Evolutionary conservation across 2,888 invertebrate genomes (phyloP).

Genomic region (Dolomedes plantarius): DNA sequence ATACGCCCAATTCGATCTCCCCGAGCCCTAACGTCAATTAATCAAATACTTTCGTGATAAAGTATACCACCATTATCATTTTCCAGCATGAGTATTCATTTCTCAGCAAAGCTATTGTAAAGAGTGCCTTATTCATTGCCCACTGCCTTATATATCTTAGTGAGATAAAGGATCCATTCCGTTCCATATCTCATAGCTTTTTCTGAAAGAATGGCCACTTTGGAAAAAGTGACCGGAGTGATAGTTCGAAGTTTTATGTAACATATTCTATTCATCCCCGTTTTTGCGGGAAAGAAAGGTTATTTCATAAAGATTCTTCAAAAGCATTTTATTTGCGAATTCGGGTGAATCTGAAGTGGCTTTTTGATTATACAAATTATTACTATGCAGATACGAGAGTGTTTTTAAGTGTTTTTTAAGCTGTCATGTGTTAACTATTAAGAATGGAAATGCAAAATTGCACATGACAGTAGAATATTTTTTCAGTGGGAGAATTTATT

Average conservation of each 20-base stretch:
- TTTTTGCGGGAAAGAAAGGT: background rate
- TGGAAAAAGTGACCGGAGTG: background rate
- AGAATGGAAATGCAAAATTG: too few relatives aligned
- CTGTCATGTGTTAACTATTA: too few relatives aligned
- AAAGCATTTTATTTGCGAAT: too few relatives aligned
- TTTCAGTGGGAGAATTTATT: too few relatives aligned
- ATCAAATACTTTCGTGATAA: background rate
- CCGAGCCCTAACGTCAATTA: background rate
- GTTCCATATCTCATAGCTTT: background rate
- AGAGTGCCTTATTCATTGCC: background rate
- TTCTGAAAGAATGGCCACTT: background rate
- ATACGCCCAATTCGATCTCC: background rate
- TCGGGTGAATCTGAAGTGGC: too few relatives aligned
- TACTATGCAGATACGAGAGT: too few relatives aligned
- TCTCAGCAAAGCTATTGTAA: background rate
- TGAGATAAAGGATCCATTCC: too few relatives aligned
- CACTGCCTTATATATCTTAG: background rate
- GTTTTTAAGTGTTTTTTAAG: too few relatives aligned
- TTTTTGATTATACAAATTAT: too few relatives aligned
- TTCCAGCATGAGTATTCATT: background rate
- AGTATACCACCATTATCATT: background rate
- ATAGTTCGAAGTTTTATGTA: too few relatives aligned
- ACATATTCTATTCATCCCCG: background rate
- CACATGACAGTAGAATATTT: too few relatives aligned
- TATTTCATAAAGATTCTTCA: background rate